Conservation (phyloP, 2,888 invertebrate species). For the Philhelius pedissequus region DNA sequence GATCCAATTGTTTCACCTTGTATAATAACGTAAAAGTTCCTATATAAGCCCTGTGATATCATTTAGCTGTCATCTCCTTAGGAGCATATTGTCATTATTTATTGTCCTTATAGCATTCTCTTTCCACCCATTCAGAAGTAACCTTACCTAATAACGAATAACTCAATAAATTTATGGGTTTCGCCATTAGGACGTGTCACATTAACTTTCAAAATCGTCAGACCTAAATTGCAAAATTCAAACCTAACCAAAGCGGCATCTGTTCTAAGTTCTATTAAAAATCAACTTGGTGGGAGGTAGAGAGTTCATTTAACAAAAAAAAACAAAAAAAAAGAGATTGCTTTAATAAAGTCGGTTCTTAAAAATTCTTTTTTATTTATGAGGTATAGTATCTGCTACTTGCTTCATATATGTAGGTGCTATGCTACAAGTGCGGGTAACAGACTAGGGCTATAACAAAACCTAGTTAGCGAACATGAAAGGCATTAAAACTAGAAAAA, state of each 20-base stretch:
- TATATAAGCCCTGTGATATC: conserved; percentile 25
- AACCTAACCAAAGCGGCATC: neutral
- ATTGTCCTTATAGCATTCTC: conserved; percentile 32
- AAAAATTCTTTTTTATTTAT: neutral
- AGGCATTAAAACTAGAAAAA: neutral
- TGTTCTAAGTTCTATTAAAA: neutral
- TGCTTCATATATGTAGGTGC: neutral
- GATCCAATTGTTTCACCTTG: conserved; percentile 4
- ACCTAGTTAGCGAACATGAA: conserved; percentile 22
- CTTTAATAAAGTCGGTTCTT: conserved; percentile 17
- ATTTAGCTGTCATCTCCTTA: conserved; percentile 29
- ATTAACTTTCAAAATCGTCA: conserved; percentile 56
- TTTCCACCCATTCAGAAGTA: conserved; percentile 12
- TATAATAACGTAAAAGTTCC: conserved; percentile 17
- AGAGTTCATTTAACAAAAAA: neutral
- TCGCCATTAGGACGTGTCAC: conserved; percentile 57
- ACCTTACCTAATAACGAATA: conserved; percentile 8
- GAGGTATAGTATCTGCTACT: conserved; percentile 38
- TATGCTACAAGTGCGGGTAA: conserved; percentile 40
- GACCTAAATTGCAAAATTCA: conserved; percentile 41
- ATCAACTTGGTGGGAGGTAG: conserved; percentile 16
- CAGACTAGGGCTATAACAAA: conserved; percentile 50
- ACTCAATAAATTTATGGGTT: conserved; percentile 56
- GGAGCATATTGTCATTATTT: conserved; percentile 41
- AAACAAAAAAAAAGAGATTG: conserved; percentile 9